phyloP scores from a whole-genome alignment of 2,888 invertebrate genomes.

The Neocrepidodera transversa region DNA sequence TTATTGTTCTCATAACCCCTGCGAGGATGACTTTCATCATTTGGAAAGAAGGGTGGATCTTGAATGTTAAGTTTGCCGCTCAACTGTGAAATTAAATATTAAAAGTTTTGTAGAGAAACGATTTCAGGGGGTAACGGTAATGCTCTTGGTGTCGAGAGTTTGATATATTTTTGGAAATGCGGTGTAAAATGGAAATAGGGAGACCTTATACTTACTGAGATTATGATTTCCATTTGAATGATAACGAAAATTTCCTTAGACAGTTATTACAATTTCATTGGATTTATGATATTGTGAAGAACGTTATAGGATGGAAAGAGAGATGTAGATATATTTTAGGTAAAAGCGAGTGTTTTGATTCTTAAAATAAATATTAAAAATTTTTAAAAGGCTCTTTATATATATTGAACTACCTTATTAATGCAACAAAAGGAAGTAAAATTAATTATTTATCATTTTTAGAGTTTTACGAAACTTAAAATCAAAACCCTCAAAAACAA shows the following conservation, averaged over 20 bases:
- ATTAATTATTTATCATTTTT: too few species aligned
- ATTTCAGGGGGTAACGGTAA: slow-evolving; percentile 17
- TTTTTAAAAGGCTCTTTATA: too few species aligned
- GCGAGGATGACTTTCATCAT: slow-evolving; percentile 44
- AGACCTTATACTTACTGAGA: slow-evolving; percentile 13
- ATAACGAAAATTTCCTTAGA: background rate
- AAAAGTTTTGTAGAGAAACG: slow-evolving; percentile 46
- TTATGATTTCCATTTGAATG: slow-evolving; percentile 23
- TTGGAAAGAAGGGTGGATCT: slow-evolving; percentile 32
- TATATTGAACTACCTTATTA: too few species aligned
- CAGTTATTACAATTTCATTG: slow-evolving; percentile 9
- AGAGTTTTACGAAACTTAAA: too few species aligned
- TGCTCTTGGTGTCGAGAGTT: slow-evolving; percentile 24
- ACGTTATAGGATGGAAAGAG: background rate
- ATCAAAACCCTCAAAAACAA: too few species aligned
- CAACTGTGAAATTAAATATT: slow-evolving; percentile 55
- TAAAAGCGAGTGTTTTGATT: too few species aligned
- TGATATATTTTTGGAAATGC: slow-evolving; percentile 25
- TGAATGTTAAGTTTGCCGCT: slow-evolving; percentile 39
- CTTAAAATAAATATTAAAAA: too few species aligned
- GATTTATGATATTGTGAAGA: background rate
- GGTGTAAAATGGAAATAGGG: slow-evolving; percentile 24
- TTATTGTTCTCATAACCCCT: slow-evolving; percentile 46
- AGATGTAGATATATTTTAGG: too few species aligned
- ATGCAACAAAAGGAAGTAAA: too few species aligned